Base-by-base conservation (phyloP, 2,888 invertebrate genomes). In the Mesochorus sp. region DNA sequence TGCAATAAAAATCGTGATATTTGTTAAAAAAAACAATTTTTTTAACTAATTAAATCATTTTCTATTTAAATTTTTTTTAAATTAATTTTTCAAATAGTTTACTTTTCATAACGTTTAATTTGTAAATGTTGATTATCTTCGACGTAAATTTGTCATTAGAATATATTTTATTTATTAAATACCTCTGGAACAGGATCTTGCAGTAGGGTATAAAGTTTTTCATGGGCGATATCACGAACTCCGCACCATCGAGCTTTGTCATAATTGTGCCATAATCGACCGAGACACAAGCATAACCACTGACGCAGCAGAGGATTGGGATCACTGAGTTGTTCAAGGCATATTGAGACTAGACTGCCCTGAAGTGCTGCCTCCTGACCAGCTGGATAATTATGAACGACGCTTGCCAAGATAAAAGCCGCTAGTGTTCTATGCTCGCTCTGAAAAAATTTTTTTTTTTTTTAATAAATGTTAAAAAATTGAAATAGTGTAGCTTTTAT, bases 151-250 rank as follows among this genome's bases (percentile, higher is more conserved):
- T n/a, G n/a, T n/a, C n/a, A n/a, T n/a, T n/a, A n/a, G n/a, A n/a
- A n/a, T n/a, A 39, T 6, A 42, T 34, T 37, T 4, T 19, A 10
- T 24, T 26, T 64, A 24, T 68, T 26, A 0, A 44, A 80, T 82
- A 97, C 98, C 93, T 99, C 98, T 0, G 99, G 97, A 49, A 95
- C 94, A 1, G 94, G 93, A 92, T 98, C 98, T 76, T 93, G 93
- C 62, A 99, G 92, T 81, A 98, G 92, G 55, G 93, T 94, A 88
- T 95, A 96, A 8, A 99, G 93, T 91, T 99, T 98, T 91, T 99
- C 99, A 91, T 98, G 98, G n/a, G 99, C 98, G 84, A 96, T 95
- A 91, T 98, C 98, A 8, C 99, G 93, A 19, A 97, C 98, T 14
- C 98, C 99, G 73, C 97, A 97, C 99, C 99, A 99, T 82, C 97